Conservation (phyloP, 1,140 invertebrate species). For the Caenorhabditis remanei region DNA sequence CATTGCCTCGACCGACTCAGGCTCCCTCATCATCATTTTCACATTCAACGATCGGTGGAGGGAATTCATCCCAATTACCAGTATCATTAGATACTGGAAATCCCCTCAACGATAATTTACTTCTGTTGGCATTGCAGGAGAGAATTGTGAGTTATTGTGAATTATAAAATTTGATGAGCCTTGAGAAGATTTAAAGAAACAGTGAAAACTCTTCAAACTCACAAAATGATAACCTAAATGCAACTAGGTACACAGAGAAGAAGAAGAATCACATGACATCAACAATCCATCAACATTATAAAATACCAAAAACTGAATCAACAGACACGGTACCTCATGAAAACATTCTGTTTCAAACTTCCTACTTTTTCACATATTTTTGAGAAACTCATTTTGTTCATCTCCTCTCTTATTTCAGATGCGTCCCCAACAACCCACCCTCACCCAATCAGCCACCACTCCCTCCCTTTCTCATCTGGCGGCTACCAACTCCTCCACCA, state of each 20-base stretch:
- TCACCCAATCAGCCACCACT: constrained; percentile 47
- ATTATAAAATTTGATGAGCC: not conserved
- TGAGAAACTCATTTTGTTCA: not conserved
- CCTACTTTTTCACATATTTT: too few species aligned
- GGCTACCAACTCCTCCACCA: constrained; percentile 7
- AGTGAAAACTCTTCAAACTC: not conserved
- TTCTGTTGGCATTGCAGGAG: constrained; percentile 72
- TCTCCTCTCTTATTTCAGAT: not conserved
- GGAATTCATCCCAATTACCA: not conserved
- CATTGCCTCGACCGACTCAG: constrained; percentile 27
- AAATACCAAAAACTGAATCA: too few species aligned
- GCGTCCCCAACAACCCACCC: constrained; percentile 34
- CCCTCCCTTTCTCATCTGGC: constrained; percentile 1
- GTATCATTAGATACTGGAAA: constrained; percentile 28
- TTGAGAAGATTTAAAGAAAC: not conserved
- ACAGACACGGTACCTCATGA: too few species aligned
- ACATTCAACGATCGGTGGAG: not conserved
- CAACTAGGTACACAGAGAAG: too few species aligned
- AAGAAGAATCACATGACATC: too few species aligned
- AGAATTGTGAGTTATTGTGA: constrained; percentile 66
- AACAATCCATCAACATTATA: too few species aligned
- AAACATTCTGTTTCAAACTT: too few species aligned
- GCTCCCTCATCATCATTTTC: constrained; percentile 14
- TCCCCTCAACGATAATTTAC: constrained; percentile 63
- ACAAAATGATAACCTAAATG: not conserved